Conservation (phyloP, 2,888 invertebrate genomes). For the Drosophila pseudotakahashii region DNA sequence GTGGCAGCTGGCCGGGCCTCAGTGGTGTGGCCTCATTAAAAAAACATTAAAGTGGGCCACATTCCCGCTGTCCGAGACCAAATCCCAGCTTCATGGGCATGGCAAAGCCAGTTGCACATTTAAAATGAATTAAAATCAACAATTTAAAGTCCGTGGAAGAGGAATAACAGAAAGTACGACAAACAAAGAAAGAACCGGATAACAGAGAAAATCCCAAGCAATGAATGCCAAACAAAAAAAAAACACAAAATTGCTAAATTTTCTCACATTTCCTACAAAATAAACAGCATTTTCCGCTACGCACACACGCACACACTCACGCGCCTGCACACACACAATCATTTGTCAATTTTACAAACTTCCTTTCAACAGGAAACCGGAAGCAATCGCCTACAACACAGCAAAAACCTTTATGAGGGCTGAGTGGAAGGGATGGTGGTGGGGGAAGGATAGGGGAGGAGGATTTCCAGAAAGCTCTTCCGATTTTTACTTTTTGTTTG, state of each 20-base stretch:
- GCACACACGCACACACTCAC: conserved; percentile 20
- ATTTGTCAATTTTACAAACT: conserved; percentile 77
- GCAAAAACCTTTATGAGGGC: conserved; percentile 35
- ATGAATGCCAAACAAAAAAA: conserved; percentile 24
- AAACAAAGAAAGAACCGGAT: conserved; percentile 25
- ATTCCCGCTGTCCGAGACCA: conserved; percentile 32
- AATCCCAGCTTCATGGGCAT: conserved; percentile 10
- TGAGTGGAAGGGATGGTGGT: not conserved
- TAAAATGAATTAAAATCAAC: conserved; percentile 56
- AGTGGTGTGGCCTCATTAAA: conserved; percentile 66
- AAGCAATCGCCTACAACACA: conserved; percentile 75
- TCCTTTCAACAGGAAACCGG: conserved; percentile 77
- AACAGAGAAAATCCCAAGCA: conserved; percentile 26
- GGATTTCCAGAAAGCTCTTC: conserved; percentile 4
- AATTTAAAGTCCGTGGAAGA: conserved; percentile 35
- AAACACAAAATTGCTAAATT: conserved; percentile 66
- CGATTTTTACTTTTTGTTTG: conserved; percentile 18
- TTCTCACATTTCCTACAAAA: conserved; percentile 69
- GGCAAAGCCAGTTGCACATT: conserved; percentile 51
- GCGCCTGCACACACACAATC: conserved; percentile 54
- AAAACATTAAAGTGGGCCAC: conserved; percentile 76
- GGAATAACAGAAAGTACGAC: conserved; percentile 3
- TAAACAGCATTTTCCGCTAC: conserved; percentile 68
- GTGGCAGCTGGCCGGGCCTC: conserved; percentile 48
- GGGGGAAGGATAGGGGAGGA: not conserved